Evolutionary conservation across 2,888 invertebrate genomes (phyloP).

Genomic region (Cotesia congregata): DNA sequence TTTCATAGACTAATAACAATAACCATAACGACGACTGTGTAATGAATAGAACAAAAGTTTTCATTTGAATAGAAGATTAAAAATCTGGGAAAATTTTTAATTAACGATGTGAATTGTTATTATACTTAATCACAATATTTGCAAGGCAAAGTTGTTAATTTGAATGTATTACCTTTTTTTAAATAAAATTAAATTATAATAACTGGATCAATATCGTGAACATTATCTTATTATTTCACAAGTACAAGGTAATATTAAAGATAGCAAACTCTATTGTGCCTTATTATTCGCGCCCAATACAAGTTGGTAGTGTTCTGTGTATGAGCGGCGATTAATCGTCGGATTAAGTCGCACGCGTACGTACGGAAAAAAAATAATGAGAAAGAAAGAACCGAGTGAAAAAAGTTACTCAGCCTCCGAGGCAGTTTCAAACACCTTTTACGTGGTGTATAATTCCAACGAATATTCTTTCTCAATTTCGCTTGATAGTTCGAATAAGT

Average conservation of each 20-base stretch:
- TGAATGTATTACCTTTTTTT: neutral
- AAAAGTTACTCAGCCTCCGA: constrained; percentile 2
- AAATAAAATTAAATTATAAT: neutral
- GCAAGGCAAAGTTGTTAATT: no score
- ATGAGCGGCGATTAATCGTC: neutral
- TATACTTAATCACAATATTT: neutral
- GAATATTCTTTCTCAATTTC: constrained; percentile 1
- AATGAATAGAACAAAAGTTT: neutral
- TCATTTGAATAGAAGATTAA: neutral
- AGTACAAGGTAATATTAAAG: constrained; percentile 4
- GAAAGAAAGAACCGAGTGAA: neutral
- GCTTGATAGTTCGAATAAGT: neutral
- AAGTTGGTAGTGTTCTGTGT: neutral
- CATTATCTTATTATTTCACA: neutral
- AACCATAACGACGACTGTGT: no score
- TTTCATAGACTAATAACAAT: neutral
- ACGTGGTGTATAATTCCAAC: neutral
- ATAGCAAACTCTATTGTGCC: constrained; percentile 4
- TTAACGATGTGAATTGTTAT: neutral
- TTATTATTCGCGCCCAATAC: neutral
- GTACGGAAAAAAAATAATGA: neutral
- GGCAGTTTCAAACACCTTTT: constrained; percentile 1
- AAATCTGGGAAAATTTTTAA: neutral
- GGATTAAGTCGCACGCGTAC: constrained; percentile 11
- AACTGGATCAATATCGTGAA: neutral